Evolutionary conservation across 2,888 invertebrate genomes (phyloP), one percentile per base, ranked within the genome.

Genomic region (Scrobipalpa atriplicella): DNA sequence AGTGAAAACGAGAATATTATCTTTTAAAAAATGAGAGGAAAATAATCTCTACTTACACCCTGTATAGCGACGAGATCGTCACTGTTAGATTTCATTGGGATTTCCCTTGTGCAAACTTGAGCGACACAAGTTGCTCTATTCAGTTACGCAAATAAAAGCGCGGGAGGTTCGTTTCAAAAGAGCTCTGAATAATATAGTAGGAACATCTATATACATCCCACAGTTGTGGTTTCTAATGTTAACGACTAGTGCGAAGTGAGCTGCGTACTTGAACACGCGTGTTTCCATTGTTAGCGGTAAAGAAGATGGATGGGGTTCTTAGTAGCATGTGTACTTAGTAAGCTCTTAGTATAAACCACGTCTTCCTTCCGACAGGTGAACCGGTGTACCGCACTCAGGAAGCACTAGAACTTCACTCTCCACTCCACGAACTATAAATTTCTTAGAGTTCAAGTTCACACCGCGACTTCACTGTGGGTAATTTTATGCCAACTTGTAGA

Each of bases 241-340:
- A n/a, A 19, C 19, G 21, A 18, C 9, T 19, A 18, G 18, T 54
- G 21, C 54, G 21, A 9, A 10, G 19, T 18, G 18, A 21, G 19
- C 19, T 54, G 62, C n/a, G 21, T 43, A 51, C 43, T 43, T 13
- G 9, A 36, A 21, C 43, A 7, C 29, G 47, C 60, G 19, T 21
- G 62, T 65, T 58, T 58, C 36, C 29, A 69, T 68, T 67, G 65
- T 70, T 66, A 66, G 29, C 21, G 58, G 58, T 65, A 70, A 64
- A 62, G 66, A 70, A 71, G 71, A 71, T 68, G 68, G 68, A 71
- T 71, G 68, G 61, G 68, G 69, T 68, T 71, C 54, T 58, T 38
- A 58, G 29, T 29, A 29, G 29, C 5, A n/a, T n/a, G n/a, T n/a
- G 5, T 29, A 29, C 29, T 29, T 29, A 29, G 38, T 2, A 16